These are phyloP conservation scores for Muraenolepis orangiensis DNA, from an alignment of 2,797 vertebrate species.

Conservation along the genomic window DNA sequence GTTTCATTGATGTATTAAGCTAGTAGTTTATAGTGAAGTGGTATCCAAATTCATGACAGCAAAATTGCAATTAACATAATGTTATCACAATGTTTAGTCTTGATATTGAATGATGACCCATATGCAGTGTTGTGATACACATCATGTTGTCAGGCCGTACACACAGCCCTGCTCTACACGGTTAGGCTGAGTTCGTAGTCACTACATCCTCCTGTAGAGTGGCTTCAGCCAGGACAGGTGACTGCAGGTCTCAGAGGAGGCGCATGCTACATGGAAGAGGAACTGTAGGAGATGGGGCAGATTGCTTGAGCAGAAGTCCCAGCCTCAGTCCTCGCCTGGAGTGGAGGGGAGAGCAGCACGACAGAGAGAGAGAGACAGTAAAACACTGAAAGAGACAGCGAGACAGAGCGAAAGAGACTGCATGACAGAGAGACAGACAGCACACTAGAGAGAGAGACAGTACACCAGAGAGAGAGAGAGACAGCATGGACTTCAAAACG, in stretches of 20 bases:
- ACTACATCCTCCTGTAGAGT: conserved; percentile 53
- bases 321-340: conserved; percentile 31
- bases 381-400: background rate
- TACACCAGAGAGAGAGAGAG: no score
- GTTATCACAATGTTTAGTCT: background rate
- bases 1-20: background rate
- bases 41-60: background rate
- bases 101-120: background rate
- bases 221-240: conserved; percentile 62
- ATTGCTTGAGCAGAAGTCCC: conserved; percentile 22
- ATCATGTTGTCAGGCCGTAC: background rate
- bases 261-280: conserved; percentile 15
- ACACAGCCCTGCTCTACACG: background rate
- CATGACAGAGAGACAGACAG: no score
- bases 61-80: background rate
- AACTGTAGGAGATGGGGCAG: background rate
- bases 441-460: no score
- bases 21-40: background rate
- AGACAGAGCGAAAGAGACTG: background rate
- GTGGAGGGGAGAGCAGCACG: conserved; percentile 9
- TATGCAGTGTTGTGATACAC: background rate
- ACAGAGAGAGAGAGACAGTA: background rate
- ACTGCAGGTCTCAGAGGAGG: conserved; percentile 50
- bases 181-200: conserved; percentile 5
- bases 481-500: no score